Base-by-base conservation (phyloP, 2,797 vertebrate species). In the Menidia menidia region DNA sequence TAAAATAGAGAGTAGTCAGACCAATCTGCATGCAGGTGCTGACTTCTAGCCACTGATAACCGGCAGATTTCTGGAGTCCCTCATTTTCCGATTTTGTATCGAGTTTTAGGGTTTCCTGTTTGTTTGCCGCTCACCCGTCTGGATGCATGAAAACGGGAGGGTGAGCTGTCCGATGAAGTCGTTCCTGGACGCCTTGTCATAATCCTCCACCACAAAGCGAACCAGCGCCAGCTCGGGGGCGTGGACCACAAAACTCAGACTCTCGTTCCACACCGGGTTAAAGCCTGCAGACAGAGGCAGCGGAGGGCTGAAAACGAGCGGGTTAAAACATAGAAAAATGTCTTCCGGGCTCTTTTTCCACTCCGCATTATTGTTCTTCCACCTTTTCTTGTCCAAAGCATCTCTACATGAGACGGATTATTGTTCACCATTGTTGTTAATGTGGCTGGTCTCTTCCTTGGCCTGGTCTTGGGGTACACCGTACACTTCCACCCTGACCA, bases 261-360 rank as follows among this genome's bases (percentile, higher is more conserved):
- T 95, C 89, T 98, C 94, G 0, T 95, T 93, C 97, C 97, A 99
- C 59, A 80, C 84, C 0, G 97, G 97, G 84, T 98, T 99, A 89
- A 99, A 98, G 32, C 97, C 97, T 96, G 83, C 56, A 77, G 42
- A 77, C n/a, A 73, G 44, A 45, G 44, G 62, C 30, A 71, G 32
- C 39, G 67, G 42, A 60, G 42, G 64, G 39, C 4, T 5, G 48
- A 66, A 16, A 9, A 39, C 10, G 35, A 39, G 7, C 10, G 35
- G 10, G 35, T 39, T 7, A 39, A 2, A 39, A 39, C 25, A 25
- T 25, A 25, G 25, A 25, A 25, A 25, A 25, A 25, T 25, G 35
- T 39, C 35, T 39, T 39, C 10, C 9, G 10, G 35, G 35, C 10
- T 39, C 10, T 10, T 39, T 39, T 39, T 39, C 10, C 35, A 39